Percentiles rank a stretch among this genome's conserved stretches.
phyloP scores from a whole-genome alignment of 2,113 vertebrate genomes.

The Dipodomys spectabilis region DNA sequence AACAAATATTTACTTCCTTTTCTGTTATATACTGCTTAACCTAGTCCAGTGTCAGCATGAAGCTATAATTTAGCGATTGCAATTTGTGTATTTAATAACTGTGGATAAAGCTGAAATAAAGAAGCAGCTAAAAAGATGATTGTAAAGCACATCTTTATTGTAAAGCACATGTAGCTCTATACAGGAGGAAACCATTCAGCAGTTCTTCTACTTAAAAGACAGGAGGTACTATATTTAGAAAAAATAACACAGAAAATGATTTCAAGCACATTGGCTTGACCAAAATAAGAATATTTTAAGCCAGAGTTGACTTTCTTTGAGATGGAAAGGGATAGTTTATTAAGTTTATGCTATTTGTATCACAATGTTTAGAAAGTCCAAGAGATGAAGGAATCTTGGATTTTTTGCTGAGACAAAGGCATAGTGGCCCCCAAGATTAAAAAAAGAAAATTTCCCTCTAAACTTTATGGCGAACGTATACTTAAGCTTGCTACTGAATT shows the following conservation, averaged over 20 bases:
- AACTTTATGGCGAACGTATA: background rate
- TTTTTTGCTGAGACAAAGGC: background rate
- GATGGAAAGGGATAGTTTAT: background rate
- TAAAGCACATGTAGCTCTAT: background rate
- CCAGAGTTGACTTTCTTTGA: background rate
- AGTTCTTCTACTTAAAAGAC: conserved; percentile 10
- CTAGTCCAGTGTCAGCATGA: background rate
- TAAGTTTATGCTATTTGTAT: background rate
- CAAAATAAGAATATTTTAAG: conserved; percentile 18
- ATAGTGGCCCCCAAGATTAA: background rate
- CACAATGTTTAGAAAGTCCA: background rate
- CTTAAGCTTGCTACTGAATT: background rate
- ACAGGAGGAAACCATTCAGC: background rate
- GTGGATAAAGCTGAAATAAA: conserved; percentile 30
- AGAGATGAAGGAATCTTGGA: background rate
- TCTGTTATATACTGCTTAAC: background rate
- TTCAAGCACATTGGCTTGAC: background rate
- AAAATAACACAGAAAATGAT: background rate
- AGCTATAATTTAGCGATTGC: background rate
- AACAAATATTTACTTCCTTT: background rate
- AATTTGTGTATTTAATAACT: conserved; percentile 30
- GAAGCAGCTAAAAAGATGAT: background rate
- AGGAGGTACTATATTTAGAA: background rate
- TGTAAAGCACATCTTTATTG: background rate
- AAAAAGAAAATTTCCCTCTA: background rate